Conservation (phyloP, 2,888 invertebrate species). For the Pandemis corylana region DNA sequence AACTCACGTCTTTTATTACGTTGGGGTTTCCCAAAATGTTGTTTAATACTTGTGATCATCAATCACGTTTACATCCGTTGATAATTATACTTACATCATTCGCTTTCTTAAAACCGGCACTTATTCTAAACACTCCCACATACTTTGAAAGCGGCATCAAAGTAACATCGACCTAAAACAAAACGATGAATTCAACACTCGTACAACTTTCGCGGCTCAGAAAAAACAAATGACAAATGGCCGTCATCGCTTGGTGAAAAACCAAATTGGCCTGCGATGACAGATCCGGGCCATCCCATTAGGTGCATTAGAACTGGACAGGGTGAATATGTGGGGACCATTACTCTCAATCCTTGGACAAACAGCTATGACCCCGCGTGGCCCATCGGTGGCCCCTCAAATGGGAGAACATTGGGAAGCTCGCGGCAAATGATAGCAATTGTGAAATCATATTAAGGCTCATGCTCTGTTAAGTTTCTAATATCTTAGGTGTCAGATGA, state of each 20-base stretch:
- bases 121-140: too few species aligned
- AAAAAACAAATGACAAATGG: constrained; percentile 16
- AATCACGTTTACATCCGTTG: too few species aligned
- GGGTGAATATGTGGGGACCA: constrained; percentile 53
- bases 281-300: constrained; percentile 54
- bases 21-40: too few species aligned
- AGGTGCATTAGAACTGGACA: constrained; percentile 47
- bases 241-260: constrained; percentile 43
- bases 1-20: too few species aligned
- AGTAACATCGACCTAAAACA: too few species aligned
- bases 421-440: neutral
- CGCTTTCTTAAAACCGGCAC: too few species aligned
- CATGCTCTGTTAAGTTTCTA: neutral
- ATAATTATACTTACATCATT: too few species aligned
- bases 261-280: constrained; percentile 44
- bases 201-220: neutral
- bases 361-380: constrained; percentile 51
- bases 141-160: too few species aligned
- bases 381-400: constrained; percentile 15
- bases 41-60: too few species aligned
- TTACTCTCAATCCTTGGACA: constrained; percentile 55
- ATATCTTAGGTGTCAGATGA: too few species aligned
- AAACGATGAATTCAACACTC: neutral
- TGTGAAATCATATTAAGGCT: neutral
- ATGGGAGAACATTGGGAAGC: constrained; percentile 11